Conservation (phyloP, 2,797 vertebrate species). For the Hyperoplus lanceolatus region DNA sequence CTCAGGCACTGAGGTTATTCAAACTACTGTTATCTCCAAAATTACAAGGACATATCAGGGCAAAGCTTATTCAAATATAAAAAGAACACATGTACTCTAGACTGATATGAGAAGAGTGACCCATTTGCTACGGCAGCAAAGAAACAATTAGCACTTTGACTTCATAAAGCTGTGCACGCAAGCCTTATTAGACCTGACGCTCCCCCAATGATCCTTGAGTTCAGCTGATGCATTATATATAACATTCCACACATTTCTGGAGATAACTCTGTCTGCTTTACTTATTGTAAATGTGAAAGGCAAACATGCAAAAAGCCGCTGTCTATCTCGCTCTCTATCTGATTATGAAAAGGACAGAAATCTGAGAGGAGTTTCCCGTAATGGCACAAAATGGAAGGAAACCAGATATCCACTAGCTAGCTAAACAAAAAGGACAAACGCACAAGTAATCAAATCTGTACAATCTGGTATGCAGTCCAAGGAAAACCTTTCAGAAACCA, state of each 20-base stretch:
- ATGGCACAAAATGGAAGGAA: conserved; percentile 36
- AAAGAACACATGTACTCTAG: conserved; percentile 29
- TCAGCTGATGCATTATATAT: conserved; percentile 42
- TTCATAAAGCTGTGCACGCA: neutral
- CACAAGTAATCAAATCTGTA: conserved; percentile 41
- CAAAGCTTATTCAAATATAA: conserved; percentile 52
- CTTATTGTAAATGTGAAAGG: conserved; percentile 43
- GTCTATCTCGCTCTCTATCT: neutral
- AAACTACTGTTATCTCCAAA: conserved; percentile 56
- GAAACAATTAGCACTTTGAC: conserved; percentile 2
- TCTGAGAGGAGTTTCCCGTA: conserved; percentile 45
- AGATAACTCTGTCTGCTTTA: conserved; percentile 49
- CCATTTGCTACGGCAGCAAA: conserved; percentile 11
- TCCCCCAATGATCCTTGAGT: conserved; percentile 42
- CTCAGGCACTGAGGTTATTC: conserved; percentile 44
- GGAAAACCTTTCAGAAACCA: conserved; percentile 37
- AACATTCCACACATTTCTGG: conserved; percentile 66
- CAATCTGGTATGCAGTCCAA: conserved; percentile 39
- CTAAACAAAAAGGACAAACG: conserved; percentile 16
- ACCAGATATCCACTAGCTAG: conserved; percentile 47
- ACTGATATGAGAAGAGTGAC: conserved; percentile 38
- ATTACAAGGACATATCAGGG: conserved; percentile 31
- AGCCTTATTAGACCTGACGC: conserved; percentile 43
- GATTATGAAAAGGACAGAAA: conserved; percentile 52
- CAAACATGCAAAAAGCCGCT: conserved; percentile 21